Conservation (phyloP, 1,140 invertebrate species). For the Maniola jurtina region DNA sequence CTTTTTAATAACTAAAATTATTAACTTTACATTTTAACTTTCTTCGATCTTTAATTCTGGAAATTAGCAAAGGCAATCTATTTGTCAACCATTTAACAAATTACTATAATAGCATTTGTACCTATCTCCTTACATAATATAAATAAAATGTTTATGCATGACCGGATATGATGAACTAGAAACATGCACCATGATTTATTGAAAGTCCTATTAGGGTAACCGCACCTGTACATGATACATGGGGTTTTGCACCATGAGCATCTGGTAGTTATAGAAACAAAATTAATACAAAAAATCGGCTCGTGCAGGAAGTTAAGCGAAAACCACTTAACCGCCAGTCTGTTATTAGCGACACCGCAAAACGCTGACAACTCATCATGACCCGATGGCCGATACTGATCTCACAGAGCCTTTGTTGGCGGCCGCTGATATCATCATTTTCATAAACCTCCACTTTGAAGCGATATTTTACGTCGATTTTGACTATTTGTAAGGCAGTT, state of each 20-base stretch:
- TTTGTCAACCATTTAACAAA: too few species aligned
- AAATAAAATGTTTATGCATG: too few species aligned
- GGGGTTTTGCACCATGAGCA: not conserved
- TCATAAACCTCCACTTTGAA: not conserved
- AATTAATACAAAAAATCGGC: slow-evolving; percentile 21
- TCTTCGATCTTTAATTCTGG: too few species aligned
- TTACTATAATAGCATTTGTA: too few species aligned
- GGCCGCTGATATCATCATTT: slow-evolving; percentile 16
- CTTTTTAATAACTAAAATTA: too few species aligned
- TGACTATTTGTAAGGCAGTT: not conserved
- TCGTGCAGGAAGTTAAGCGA: slow-evolving; percentile 19
- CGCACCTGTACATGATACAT: too few species aligned
- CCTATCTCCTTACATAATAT: too few species aligned
- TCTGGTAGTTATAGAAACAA: slow-evolving; percentile 9
- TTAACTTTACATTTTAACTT: too few species aligned
- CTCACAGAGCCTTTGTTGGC: not conserved
- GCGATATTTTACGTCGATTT: not conserved
- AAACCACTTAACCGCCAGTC: slow-evolving; percentile 4
- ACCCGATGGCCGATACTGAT: not conserved
- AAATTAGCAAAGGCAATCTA: too few species aligned
- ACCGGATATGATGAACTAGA: too few species aligned
- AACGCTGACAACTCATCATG: slow-evolving; percentile 18
- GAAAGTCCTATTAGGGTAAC: too few species aligned
- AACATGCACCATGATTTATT: too few species aligned
- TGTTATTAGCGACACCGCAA: slow-evolving; percentile 15